Base-by-base conservation (phyloP, 2,888 invertebrate genomes). In the Caradrina clavipalpis region DNA sequence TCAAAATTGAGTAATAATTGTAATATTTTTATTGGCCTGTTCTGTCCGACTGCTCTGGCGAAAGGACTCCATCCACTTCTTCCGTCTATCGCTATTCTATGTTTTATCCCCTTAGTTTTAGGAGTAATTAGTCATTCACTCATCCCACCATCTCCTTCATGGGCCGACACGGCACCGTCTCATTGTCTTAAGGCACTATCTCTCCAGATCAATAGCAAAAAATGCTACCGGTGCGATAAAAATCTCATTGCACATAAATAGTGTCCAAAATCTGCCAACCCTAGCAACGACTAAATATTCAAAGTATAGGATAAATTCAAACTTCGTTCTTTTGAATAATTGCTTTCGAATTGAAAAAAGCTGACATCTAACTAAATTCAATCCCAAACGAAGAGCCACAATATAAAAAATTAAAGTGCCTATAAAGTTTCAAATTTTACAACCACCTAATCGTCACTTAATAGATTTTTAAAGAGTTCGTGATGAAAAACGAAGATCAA, bases 381-480 rank as follows among this genome's bases (percentile, higher is more conserved):
- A 56, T 39, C 26, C 10, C 6, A 39, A 80, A 68, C n/a, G 50
- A 69, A 80, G 56, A 76, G 15, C 53, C 56, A 51, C 50, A 76
- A 49, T 60, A 72, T 65, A 66, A 78, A 45, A 39, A 78, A 67
- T 61, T 57, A 53, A 77, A 72, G 63, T 64, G 58, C 66, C 67
- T 10, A 71, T 81, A 77, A 77, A 81, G 54, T 72, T 50, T 57
- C 7, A 72, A 67, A 64, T 65, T 81, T 66, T 42, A 78, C 59
- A 72, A 55, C 73, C 73, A 63, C 65, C 53, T 81, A 77, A 81
- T 78, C 73, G 60, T 60, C 51, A 31, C 42, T 53, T 81, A 81
- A 78, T 78, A 77, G 78, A 67, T 78, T 78, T 78, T 65, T 66
- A 72, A 81, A 81, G 78, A 78, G 60, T 63, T 55, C 63, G 55